These are phyloP conservation scores for Ptiloglossa arizonensis DNA, from an alignment of 1,140 invertebrate species.

Conservation along the genomic window DNA sequence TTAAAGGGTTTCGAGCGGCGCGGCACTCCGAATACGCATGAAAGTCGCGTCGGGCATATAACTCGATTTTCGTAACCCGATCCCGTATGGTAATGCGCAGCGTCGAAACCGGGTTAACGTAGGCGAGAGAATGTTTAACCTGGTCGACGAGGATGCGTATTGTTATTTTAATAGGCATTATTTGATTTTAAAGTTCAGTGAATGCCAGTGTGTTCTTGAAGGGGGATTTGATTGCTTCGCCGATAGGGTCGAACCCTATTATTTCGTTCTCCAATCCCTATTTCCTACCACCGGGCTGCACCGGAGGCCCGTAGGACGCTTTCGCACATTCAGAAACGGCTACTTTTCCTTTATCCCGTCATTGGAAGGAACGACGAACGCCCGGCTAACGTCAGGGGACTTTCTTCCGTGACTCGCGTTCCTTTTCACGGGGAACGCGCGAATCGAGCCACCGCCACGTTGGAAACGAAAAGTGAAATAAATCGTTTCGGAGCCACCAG, in stretches of 20 bases:
- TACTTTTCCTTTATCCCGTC: conserved; percentile 40
- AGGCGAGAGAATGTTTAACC: conserved; percentile 81
- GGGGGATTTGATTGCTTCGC: conserved; percentile 79
- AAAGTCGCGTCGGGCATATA: conserved; percentile 69
- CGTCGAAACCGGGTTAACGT: conserved; percentile 61
- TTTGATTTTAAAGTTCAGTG: conserved; percentile 83
- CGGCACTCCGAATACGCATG: conserved; percentile 62
- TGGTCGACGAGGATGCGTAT: conserved; percentile 75
- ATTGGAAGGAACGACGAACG: conserved; percentile 17
- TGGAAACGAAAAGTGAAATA: too few species aligned
- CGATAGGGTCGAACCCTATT: conserved; percentile 80
- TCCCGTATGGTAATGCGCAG: conserved; percentile 79
- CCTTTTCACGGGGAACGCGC: neutral
- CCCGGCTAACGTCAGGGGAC: neutral
- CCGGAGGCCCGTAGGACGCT: conserved; percentile 26
- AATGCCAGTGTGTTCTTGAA: conserved; percentile 79
- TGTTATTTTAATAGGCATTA: conserved; percentile 83
- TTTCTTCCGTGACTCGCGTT: neutral
- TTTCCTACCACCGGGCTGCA: conserved; percentile 61
- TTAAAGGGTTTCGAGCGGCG: conserved; percentile 54
- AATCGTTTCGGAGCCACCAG: too few species aligned
- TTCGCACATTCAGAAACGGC: conserved; percentile 55
- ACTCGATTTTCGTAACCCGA: conserved; percentile 81
- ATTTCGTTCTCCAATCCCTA: conserved; percentile 74
- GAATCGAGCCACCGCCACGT: neutral